Evolutionary conservation across 2,888 invertebrate species (phyloP), one percentile per base, ranked within the genome.

Genomic region (Ethmia dodecea): DNA sequence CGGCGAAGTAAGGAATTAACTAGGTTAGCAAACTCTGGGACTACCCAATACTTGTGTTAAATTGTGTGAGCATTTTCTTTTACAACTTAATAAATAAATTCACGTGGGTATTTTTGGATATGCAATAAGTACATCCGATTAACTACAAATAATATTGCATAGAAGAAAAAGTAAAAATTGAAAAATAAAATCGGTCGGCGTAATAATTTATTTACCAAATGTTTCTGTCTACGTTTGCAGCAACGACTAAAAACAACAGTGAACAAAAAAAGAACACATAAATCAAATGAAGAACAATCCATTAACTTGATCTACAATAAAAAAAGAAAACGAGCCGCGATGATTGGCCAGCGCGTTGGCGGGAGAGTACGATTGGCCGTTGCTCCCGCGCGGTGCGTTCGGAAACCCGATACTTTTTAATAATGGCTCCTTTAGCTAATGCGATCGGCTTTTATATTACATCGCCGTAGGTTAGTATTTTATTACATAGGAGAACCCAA

Each of bases 401-500:
- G 38, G 84, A 74, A 84, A 86, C 69, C 66, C 68, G 86, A 86
- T 86, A 86, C 83, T 84, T 86, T 86, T 86, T 84, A 84, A 84
- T 84, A 84, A 86, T 84, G 83, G 86, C 77, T 83, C 71, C 78
- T 83, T 78, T 74, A 66, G 78, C 73, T 86, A 84, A 86, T 86
- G 80, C 76, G 84, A 81, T 79, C 79, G 73, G 63, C 72, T 73
- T 72, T 74, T 78, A 77, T 79, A 79, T 76, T 71, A 74, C 70
- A 71, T 67, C 22, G 11, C 6, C 13, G 13, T 67, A 57, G 63
- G 67, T 68, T 69, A 67, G 78, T 81, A 80, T 83, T 83, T 81
- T 83, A 83, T 81, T 83, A 81, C 77, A 71, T 68, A 60, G 59
- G 50, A 55, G 57, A n/a, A n/a, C 57, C 71, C 67, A 63, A 80